These are phyloP conservation scores for Glyphotaelius pellucidus DNA, from an alignment of 2,888 invertebrate species.

Conservation along the genomic window DNA sequence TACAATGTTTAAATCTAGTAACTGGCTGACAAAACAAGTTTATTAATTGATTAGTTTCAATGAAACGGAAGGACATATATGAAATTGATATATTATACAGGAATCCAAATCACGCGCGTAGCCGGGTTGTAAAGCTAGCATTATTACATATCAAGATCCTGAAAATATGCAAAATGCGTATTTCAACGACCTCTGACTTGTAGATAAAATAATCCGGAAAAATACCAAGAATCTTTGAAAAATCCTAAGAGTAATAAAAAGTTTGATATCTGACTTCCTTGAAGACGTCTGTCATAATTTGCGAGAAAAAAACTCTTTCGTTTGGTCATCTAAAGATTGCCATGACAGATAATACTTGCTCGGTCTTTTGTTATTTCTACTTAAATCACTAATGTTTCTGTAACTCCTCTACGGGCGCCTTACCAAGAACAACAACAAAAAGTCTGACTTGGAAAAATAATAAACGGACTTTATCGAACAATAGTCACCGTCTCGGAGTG, in stretches of 20 bases:
- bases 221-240: neutral
- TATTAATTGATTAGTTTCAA: too few relatives aligned
- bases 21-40: too few relatives aligned
- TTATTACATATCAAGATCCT: neutral
- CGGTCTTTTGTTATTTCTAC: slow-evolving; percentile 43
- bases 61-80: too few relatives aligned
- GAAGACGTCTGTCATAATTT: slow-evolving; percentile 20
- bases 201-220: neutral
- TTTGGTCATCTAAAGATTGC: slow-evolving; percentile 47
- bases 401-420: slow-evolving; percentile 44
- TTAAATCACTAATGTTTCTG: slow-evolving; percentile 55
- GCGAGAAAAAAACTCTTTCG: slow-evolving; percentile 5
- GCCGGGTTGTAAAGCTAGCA: neutral
- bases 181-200: neutral
- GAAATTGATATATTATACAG: too few relatives aligned
- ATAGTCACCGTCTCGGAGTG: slow-evolving; percentile 21
- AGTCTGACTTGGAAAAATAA: neutral
- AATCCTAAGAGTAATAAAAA: neutral
- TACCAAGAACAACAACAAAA: slow-evolving; percentile 38
- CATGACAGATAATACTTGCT: slow-evolving; percentile 55
- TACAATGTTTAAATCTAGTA: too few relatives aligned
- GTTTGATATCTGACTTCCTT: neutral
- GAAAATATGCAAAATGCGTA: neutral
- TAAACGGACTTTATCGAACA: neutral
- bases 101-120: neutral